A percentile compares a stretch with the other conserved stretches of the same genome.
Evolutionary conservation across 2,888 invertebrate genomes (phyloP).

Genomic region (Gasteruption jaculator): DNA sequence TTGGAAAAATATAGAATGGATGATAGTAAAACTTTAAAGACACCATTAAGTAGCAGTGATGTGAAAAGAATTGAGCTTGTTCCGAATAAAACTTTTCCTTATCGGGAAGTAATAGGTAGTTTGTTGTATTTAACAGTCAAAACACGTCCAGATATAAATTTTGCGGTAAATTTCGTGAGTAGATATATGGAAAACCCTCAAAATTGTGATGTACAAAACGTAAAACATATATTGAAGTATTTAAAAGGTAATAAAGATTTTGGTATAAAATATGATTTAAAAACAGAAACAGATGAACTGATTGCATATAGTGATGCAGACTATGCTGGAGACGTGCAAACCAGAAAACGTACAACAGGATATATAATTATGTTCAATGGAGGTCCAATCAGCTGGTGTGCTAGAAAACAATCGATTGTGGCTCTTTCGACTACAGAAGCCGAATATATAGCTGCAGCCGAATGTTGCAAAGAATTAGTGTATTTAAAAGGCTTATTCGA

Average conservation of each 20-base stretch:
- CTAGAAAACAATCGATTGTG: conserved; percentile 28
- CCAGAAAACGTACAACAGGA: conserved; percentile 30
- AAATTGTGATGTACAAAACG: background rate
- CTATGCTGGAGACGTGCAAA: conserved; percentile 25
- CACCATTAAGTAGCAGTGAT: background rate
- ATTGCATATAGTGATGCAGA: conserved; percentile 27
- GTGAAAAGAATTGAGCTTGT: background rate
- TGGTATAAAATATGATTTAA: background rate
- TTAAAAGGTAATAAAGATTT: background rate
- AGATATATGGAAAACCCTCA: background rate
- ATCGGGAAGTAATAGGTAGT: background rate
- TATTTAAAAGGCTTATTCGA: conserved; percentile 23
- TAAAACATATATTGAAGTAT: conserved; percentile 2
- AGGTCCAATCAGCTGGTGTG: conserved; percentile 30
- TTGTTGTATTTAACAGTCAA: background rate
- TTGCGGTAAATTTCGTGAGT: background rate
- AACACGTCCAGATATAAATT: conserved; percentile 1
- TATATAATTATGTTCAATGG: conserved; percentile 26
- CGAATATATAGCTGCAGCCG: conserved; percentile 29
- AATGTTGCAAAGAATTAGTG: conserved; percentile 24
- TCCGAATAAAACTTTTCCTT: background rate
- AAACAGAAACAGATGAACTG: conserved; percentile 8
- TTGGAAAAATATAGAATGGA: conserved; percentile 1
- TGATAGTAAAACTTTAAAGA: background rate
- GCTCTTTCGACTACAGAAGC: conserved; percentile 20